Base-by-base conservation (phyloP, 2,888 invertebrate species). In the Choristoneura rosaceana region DNA sequence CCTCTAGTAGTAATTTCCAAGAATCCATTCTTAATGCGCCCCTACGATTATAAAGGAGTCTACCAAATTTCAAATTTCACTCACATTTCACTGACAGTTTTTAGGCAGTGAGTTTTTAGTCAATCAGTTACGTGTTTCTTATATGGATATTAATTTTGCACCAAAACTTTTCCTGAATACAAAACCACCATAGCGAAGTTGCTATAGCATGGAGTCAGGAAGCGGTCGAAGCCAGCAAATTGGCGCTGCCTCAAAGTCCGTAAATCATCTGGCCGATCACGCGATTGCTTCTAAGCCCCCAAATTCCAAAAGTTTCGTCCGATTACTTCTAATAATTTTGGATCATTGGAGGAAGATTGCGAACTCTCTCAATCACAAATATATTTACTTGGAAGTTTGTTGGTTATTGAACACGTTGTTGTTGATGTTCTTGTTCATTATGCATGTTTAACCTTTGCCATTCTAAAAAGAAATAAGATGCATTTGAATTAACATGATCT, bases 171-270 rank as follows among this genome's bases (percentile, higher is more conserved):
- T 52, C 15, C 3, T 62, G 25, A 8, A 15, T 17, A 17, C 41
- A 43, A 15, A 52, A 17, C 41, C 34, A 68, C 63, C 33, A 68
- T 68, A 45, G 67, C 58, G 15, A 60, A 67, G 55, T 71, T 59
- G 68, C 59, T 59, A 69, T 69, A 63, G 64, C 73, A 43, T 52
- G 63, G 59, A 52, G 63, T 59, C 73, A 64, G 64, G 63, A 68
- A 64, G 55, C 41, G 41, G 52, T 41, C 38, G 55, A 41, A 38
- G 50, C 25, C 66, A 61, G 71, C 67, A 68, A 71, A 63, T 68
- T 69, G 68, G 66, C 17, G 52, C 10, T 47, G 17, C 14, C 9
- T 66, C 65, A 55, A 66, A 41, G 52, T 17, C 25, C 55, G 65
- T 66, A 66, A 66, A 66, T 66, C 65, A 66, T 66, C 9, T 55